Percentiles rank a stretch among this genome's conserved stretches.
phyloP scores from a whole-genome alignment of 2,113 vertebrate genomes.

The Strix aluco region DNA sequence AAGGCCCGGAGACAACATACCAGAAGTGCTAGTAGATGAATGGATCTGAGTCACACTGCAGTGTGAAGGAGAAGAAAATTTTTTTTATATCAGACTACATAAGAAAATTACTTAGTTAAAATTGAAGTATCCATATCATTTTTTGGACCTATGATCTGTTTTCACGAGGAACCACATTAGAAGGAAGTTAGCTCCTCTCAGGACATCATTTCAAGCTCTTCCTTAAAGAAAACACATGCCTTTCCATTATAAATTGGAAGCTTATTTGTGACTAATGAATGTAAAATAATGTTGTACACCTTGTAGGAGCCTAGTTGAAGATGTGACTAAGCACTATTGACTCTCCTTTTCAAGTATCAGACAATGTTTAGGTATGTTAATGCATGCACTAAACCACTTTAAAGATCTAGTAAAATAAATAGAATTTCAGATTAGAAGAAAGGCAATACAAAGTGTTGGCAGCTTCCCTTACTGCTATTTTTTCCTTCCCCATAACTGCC shows the following conservation, averaged over 20 bases:
- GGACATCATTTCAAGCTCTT: neutral
- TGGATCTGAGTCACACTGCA: neutral
- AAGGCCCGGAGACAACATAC: neutral
- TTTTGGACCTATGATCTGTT: neutral
- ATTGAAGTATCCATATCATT: neutral
- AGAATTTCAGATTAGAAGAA: slow-evolving; percentile 12
- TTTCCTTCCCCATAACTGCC: neutral
- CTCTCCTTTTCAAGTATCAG: neutral
- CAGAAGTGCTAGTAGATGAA: neutral
- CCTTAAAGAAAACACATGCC: neutral
- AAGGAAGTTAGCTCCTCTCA: neutral
- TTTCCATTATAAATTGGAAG: neutral
- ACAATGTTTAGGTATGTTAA: slow-evolving; percentile 3
- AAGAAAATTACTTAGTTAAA: neutral
- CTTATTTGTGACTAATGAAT: neutral
- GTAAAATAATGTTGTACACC: neutral
- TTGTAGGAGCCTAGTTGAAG: neutral
- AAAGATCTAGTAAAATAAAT: slow-evolving; percentile 5
- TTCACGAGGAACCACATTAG: neutral
- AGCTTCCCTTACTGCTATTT: neutral
- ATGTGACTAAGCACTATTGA: neutral
- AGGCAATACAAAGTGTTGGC: neutral
- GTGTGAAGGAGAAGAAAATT: neutral
- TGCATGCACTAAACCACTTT: slow-evolving; percentile 18
- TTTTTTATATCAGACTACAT: neutral